Conservation (phyloP, 2,113 vertebrate genomes). For the Psittacara wagleri region DNA sequence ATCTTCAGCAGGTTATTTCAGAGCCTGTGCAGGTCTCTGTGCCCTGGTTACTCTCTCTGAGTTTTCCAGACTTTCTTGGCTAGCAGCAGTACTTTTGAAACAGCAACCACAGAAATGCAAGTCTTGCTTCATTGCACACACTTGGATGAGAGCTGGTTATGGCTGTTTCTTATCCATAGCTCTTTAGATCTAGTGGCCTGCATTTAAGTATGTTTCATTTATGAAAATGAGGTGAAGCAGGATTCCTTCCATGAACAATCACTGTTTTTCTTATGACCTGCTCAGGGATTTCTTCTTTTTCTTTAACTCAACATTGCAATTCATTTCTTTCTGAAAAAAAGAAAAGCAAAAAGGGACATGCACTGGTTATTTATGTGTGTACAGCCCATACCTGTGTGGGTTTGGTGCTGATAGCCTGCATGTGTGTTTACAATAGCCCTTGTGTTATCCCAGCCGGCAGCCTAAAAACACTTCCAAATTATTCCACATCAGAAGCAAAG, state of each 20-base stretch:
- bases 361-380: not conserved
- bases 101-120: not conserved
- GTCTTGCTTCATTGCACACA: not conserved
- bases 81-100: not conserved
- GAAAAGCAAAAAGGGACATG: not conserved
- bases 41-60: not conserved
- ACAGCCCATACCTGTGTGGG: conserved; percentile 14
- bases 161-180: not conserved
- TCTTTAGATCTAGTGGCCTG: not conserved
- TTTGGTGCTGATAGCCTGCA: conserved; percentile 13
- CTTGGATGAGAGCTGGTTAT: not conserved
- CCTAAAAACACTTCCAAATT: conserved; percentile 44
- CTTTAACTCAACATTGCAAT: not conserved
- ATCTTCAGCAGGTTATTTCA: not conserved
- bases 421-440: conserved; percentile 4
- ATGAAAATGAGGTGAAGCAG: not conserved
- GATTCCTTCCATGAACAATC: not conserved
- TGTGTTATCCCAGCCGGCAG: conserved; percentile 54
- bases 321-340: not conserved
- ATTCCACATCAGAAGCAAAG: conserved; percentile 30
- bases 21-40: not conserved
- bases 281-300: not conserved
- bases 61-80: not conserved
- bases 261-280: not conserved
- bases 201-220: not conserved